Percentiles rank a stretch among this genome's conserved stretches.
Conservation (phyloP, 92 coral and sea anemone genomes). For the Parazoanthus atlanticus region DNA sequence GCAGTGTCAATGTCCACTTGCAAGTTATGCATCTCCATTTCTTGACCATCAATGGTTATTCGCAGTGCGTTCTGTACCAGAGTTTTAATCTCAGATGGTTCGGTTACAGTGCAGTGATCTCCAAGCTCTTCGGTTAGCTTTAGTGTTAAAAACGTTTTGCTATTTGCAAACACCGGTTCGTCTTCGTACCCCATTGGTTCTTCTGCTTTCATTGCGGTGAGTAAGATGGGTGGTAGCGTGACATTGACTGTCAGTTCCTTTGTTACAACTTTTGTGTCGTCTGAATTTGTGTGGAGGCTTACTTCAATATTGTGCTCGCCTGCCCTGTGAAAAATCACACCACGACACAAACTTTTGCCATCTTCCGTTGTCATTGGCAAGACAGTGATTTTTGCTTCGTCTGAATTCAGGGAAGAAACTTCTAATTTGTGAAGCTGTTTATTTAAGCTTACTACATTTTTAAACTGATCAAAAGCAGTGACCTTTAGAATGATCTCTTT, state of each 20-base stretch:
- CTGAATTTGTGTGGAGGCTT: neutral
- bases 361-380: neutral
- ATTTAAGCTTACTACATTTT: neutral
- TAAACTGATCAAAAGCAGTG: slow-evolving; percentile 5
- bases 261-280: too few species aligned
- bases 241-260: too few species aligned
- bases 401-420: neutral
- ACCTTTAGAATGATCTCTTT: neutral
- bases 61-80: neutral
- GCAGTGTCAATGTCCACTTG: neutral
- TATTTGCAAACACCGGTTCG: neutral
- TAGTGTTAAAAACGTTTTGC: neutral
- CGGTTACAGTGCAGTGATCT: too few species aligned
- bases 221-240: too few species aligned
- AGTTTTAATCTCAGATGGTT: neutral
- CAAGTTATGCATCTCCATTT: neutral
- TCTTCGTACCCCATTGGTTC: neutral
- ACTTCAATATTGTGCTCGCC: neutral
- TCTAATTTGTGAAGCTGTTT: neutral
- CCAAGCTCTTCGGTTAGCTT: neutral
- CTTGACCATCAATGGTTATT: neutral
- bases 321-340: neutral
- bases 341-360: neutral
- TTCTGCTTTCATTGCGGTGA: too few species aligned
- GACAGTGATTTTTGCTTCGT: neutral